These are phyloP conservation scores for Ianthella basta DNA, from an alignment of 37 sponge, comb jelly and placozoan genomes.

Conservation along the genomic window DNA sequence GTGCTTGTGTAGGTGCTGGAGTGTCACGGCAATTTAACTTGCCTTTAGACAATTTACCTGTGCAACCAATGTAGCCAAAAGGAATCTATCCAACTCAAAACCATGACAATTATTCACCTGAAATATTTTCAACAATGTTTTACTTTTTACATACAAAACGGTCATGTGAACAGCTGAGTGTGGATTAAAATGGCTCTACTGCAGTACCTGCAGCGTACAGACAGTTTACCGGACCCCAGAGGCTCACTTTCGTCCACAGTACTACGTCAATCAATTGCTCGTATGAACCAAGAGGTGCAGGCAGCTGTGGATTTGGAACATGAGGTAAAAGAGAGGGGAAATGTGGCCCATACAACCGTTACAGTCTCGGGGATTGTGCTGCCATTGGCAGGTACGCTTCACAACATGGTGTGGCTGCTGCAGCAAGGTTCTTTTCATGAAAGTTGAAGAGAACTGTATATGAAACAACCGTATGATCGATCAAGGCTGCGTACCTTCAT, in stretches of 20 bases:
- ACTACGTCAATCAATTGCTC: conserved; percentile 12
- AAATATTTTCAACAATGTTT: too few species aligned
- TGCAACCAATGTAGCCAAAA: too few species aligned
- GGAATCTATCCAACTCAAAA: too few species aligned
- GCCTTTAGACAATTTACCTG: too few species aligned
- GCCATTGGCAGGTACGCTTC: conserved; percentile 27
- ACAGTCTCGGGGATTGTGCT: conserved; percentile 16
- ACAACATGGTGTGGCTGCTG: conserved; percentile 34
- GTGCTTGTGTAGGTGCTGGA: too few species aligned
- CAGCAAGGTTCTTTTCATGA: conserved; percentile 27
- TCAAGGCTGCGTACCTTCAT: conserved; percentile 23
- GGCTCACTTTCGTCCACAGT: conserved; percentile 2
- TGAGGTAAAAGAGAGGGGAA: conserved; percentile 3
- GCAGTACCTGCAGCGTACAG: conserved; percentile 14
- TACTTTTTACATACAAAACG: too few species aligned
- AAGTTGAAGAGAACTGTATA: background rate
- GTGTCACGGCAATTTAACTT: too few species aligned
- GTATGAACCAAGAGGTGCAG: conserved; percentile 17
- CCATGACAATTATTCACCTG: too few species aligned
- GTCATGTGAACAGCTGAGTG: too few species aligned
- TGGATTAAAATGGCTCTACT: conserved; percentile 41
- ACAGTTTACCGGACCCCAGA: conserved; percentile 14
- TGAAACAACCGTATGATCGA: conserved; percentile 27
- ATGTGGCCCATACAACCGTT: conserved; percentile 12
- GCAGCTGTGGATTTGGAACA: too few species aligned